A percentile compares a stretch with the other conserved stretches of the same genome.
Evolutionary conservation across 2,888 invertebrate genomes (phyloP).

Genomic region (Rotaria sp.): DNA sequence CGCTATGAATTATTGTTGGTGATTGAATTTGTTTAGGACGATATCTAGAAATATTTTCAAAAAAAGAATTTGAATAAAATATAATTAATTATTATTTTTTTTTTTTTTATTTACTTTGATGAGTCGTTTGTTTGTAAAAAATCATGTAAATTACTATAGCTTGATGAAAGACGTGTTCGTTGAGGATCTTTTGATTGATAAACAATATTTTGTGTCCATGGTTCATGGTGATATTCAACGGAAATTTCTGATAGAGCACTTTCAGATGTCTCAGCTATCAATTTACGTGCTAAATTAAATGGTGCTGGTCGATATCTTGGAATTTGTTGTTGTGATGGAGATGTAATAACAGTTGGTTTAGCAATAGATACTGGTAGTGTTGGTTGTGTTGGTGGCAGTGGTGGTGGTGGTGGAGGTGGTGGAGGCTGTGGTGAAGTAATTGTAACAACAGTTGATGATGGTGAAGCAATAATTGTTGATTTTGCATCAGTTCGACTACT

Average conservation of each 20-base stretch:
- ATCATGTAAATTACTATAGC: constrained; percentile 21
- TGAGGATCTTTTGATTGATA: neutral
- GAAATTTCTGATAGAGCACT: neutral
- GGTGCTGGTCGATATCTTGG: neutral
- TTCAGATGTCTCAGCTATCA: constrained; percentile 14
- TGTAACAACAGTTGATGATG: neutral
- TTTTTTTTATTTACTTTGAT: neutral
- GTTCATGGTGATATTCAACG: neutral
- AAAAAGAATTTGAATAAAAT: neutral
- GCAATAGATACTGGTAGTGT: neutral
- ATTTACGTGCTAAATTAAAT: constrained; percentile 18
- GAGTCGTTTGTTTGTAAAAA: neutral
- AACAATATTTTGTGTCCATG: constrained; percentile 7
- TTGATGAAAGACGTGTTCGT: constrained; percentile 3
- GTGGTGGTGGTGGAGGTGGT: neutral
- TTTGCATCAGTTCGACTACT: constrained; percentile 1
- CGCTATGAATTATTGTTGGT: neutral
- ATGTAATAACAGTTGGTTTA: neutral
- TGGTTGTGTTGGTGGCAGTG: neutral
- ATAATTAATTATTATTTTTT: neutral
- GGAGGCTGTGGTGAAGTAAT: neutral
- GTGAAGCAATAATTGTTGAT: neutral
- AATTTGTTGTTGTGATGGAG: neutral
- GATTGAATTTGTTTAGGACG: neutral
- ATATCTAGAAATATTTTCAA: neutral